Conservation (phyloP, 2,797 vertebrate genomes). For the Pitangus sulphuratus region DNA sequence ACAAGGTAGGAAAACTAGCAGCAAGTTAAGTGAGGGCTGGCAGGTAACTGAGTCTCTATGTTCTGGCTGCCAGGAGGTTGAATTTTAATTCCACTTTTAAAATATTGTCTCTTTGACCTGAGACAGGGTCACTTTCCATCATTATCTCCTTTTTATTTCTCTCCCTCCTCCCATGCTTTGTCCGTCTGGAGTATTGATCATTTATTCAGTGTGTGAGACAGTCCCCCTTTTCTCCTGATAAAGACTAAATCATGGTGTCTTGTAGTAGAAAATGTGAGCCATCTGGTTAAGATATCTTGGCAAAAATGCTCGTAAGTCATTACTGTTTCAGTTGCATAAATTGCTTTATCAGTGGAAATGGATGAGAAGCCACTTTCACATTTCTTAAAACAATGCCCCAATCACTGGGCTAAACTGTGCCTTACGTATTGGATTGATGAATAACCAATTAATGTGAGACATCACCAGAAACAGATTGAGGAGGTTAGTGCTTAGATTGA, state of each 20-base stretch:
- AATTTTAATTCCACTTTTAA: not conserved
- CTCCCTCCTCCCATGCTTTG: not conserved
- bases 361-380: not conserved
- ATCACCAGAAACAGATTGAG: not conserved
- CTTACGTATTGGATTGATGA: not conserved
- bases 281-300: not conserved
- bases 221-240: not conserved
- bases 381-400: not conserved
- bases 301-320: not conserved
- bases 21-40: not conserved
- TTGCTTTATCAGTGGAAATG: not conserved
- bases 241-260: not conserved
- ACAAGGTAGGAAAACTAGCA: not conserved
- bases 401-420: not conserved
- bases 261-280: not conserved
- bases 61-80: not conserved
- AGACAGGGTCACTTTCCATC: not conserved
- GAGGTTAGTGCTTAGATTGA: not conserved
- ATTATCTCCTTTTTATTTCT: not conserved
- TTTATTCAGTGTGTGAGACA: not conserved
- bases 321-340: not conserved
- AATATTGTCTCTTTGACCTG: not conserved
- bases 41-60: not conserved
- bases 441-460: not conserved
- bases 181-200: not conserved